Evolutionary conservation across 2,113 vertebrate species (phyloP).

Genomic region (Anser cygnoides): DNA sequence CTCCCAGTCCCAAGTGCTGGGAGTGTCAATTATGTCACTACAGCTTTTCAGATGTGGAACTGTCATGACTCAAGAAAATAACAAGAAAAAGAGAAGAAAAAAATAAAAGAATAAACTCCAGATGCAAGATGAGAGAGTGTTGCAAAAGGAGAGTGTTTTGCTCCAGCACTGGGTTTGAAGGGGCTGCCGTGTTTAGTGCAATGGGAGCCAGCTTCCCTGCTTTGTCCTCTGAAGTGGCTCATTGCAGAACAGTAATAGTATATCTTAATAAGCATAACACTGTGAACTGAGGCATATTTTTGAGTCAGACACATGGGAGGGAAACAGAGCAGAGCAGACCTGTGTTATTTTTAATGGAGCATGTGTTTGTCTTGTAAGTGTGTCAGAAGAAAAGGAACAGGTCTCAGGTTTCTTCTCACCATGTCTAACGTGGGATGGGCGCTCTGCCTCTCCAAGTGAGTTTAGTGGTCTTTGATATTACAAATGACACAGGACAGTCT

Average conservation of each 20-base stretch:
- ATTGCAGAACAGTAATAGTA: slow-evolving; percentile 67
- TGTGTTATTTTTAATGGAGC: slow-evolving; percentile 87
- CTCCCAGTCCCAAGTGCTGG: background rate
- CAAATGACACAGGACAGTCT: background rate
- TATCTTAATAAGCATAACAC: slow-evolving; percentile 64
- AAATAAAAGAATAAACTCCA: background rate
- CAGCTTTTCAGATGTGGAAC: background rate
- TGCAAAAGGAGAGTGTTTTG: background rate
- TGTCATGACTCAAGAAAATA: background rate
- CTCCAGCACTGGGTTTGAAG: background rate
- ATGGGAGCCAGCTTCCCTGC: background rate
- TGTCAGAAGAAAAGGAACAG: slow-evolving; percentile 45
- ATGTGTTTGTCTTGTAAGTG: slow-evolving; percentile 82
- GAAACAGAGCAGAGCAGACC: slow-evolving; percentile 68
- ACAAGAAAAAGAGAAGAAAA: background rate
- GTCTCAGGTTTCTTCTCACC: slow-evolving; percentile 77
- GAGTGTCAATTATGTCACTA: background rate
- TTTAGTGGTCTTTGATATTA: background rate
- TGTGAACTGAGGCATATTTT: slow-evolving; percentile 73
- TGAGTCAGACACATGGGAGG: slow-evolving; percentile 65
- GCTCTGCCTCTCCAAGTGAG: background rate
- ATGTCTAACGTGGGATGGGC: background rate
- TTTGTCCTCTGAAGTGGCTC: slow-evolving; percentile 32
- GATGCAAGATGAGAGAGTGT: background rate
- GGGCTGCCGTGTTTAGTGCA: background rate